Conservation (phyloP, 2,888 invertebrate genomes). For the Corythucha ciliata region DNA sequence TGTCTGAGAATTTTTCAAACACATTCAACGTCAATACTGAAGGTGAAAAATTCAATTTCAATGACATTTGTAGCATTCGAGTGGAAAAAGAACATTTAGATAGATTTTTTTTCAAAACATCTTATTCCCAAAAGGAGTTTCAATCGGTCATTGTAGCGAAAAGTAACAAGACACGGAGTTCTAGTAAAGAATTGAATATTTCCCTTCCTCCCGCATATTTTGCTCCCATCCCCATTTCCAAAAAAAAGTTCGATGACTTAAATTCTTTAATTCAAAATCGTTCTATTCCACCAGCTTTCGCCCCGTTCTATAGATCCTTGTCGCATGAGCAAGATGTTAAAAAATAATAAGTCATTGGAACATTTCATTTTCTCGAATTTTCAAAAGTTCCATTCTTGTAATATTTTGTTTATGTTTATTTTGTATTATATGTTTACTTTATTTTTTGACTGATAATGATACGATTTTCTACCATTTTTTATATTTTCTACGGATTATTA, state of each 20-base stretch:
- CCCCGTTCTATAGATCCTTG: not conserved
- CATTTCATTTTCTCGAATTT: no score
- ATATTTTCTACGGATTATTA: no score
- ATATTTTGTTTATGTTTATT: no score
- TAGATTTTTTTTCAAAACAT: constrained; percentile 7
- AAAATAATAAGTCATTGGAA: no score
- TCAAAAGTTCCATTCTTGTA: no score
- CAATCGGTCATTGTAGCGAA: not conserved
- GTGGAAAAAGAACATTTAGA: constrained; percentile 1
- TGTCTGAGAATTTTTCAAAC: not conserved
- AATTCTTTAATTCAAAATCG: not conserved
- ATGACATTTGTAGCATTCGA: constrained; percentile 5
- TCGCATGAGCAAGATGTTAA: not conserved
- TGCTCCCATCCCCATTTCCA: not conserved
- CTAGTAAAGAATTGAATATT: not conserved
- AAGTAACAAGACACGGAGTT: not conserved
- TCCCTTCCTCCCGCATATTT: not conserved
- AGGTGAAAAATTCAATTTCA: constrained; percentile 5
- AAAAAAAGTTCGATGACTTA: constrained; percentile 2
- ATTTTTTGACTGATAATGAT: no score
- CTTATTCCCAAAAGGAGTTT: constrained; percentile 2
- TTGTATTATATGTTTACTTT: no score
- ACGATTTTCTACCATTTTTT: no score
- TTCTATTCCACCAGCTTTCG: not conserved
- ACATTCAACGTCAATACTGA: constrained; percentile 5